These are phyloP conservation scores for Ptychadena robeensis DNA, from an alignment of 2,797 vertebrate species.

Conservation along the genomic window DNA sequence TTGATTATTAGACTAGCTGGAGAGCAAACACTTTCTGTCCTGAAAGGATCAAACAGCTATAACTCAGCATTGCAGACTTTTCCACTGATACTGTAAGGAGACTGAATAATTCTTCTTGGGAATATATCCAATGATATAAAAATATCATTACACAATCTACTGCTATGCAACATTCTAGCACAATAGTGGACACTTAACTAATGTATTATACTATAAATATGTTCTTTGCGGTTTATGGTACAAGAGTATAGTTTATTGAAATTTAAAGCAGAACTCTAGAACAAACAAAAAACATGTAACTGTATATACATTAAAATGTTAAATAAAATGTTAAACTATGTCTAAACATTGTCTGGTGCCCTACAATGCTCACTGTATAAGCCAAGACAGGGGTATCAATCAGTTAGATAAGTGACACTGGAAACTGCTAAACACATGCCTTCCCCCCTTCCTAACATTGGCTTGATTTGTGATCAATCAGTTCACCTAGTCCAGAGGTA, in stretches of 20 bases:
- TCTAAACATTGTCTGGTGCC: too few relatives aligned
- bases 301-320: too few relatives aligned
- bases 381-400: too few relatives aligned
- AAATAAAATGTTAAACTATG: too few relatives aligned
- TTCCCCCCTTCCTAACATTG: too few relatives aligned
- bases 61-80: constrained; percentile 55
- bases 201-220: neutral
- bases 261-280: too few relatives aligned
- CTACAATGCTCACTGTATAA: too few relatives aligned
- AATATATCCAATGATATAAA: constrained; percentile 19
- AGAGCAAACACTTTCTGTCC: constrained; percentile 61
- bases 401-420: too few relatives aligned
- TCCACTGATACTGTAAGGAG: constrained; percentile 40
- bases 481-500: too few relatives aligned
- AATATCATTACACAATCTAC: constrained; percentile 17
- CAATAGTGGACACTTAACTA: neutral
- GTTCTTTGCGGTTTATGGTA: neutral
- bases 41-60: constrained; percentile 56
- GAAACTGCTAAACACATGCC: too few relatives aligned
- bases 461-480: too few relatives aligned
- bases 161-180: neutral
- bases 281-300: too few relatives aligned
- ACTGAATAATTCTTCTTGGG: constrained; percentile 16
- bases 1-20: constrained; percentile 60
- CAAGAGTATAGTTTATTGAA: neutral